These are phyloP conservation scores for Rhopilema esculentum DNA, from an alignment of 30 jellyfish, hydroid and myxozoan genomes.

Conservation along the genomic window DNA sequence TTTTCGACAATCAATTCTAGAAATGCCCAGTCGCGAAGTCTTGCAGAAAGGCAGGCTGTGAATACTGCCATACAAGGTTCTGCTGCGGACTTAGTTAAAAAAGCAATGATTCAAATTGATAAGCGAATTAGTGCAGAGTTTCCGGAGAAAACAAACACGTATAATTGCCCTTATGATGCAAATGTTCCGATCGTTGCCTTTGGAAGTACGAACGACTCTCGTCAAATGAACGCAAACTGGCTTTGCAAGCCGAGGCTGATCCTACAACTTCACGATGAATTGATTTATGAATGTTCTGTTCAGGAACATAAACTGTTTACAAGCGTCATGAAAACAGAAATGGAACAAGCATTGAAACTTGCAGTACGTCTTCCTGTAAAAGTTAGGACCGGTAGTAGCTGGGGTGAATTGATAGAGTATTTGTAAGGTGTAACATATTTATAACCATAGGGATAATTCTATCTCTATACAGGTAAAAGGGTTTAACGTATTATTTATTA, in stretches of 20 bases:
- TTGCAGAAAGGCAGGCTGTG: conserved; percentile 98
- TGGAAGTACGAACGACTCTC: no score
- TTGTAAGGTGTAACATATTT: not conserved
- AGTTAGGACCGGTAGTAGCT: conserved; percentile 77
- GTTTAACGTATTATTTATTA: no score
- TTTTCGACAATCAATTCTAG: conserved; percentile 77
- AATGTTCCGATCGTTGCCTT: no score
- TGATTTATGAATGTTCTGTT: conserved; percentile 79
- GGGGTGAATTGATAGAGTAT: conserved; percentile 83
- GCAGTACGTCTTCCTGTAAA: conserved; percentile 91
- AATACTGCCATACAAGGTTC: conserved; percentile 95
- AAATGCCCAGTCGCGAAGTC: conserved; percentile 76
- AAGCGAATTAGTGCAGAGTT: conserved; percentile 33
- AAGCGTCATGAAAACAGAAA: conserved; percentile 68
- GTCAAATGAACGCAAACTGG: not conserved
- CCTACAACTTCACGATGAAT: conserved; percentile 95
- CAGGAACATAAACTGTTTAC: conserved; percentile 44
- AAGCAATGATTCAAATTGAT: conserved; percentile 83
- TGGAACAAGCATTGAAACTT: conserved; percentile 91
- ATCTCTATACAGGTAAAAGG: no score
- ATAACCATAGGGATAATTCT: not conserved
- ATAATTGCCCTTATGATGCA: no score
- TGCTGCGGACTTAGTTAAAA: conserved; percentile 94
- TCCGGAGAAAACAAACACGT: not conserved
- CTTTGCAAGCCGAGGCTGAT: conserved; percentile 66